Conservation (phyloP, 2,113 vertebrate species). For the Brachyhypopomus occidentalis region DNA sequence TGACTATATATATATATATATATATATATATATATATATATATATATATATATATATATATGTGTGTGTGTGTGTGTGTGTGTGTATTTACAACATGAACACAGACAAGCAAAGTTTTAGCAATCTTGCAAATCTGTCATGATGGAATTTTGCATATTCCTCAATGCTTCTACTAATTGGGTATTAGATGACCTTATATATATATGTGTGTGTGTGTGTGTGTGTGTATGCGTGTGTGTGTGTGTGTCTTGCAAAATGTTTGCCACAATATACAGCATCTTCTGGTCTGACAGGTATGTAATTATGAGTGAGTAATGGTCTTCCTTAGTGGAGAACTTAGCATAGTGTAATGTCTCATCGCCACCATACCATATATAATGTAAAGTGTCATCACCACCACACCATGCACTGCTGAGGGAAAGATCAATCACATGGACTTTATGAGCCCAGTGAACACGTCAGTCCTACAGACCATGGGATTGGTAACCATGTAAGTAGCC, state of each 20-base stretch:
- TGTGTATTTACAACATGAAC: background rate
- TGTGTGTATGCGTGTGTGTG: no score
- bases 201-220: no score
- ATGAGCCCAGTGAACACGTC: background rate
- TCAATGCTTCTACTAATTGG: constrained; percentile 13
- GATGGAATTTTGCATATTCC: constrained; percentile 54
- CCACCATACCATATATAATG: constrained; percentile 57
- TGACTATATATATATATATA: no score
- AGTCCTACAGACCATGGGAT: background rate
- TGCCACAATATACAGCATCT: constrained; percentile 53
- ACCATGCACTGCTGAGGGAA: constrained; percentile 44
- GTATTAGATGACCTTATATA: no score
- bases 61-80: no score
- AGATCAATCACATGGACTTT: constrained; percentile 17
- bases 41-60: no score
- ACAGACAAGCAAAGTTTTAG: constrained; percentile 47
- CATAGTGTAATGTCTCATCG: constrained; percentile 48
- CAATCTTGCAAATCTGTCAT: constrained; percentile 51
- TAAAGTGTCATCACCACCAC: background rate
- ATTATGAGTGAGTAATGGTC: constrained; percentile 67
- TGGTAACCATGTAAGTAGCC: background rate
- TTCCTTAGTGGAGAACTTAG: constrained; percentile 33
- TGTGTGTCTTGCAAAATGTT: constrained; percentile 50
- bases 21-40: no score
- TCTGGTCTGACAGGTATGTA: constrained; percentile 59